phyloP scores from a whole-genome alignment of 1,140 invertebrate species.

The Phocides pigmalion region DNA sequence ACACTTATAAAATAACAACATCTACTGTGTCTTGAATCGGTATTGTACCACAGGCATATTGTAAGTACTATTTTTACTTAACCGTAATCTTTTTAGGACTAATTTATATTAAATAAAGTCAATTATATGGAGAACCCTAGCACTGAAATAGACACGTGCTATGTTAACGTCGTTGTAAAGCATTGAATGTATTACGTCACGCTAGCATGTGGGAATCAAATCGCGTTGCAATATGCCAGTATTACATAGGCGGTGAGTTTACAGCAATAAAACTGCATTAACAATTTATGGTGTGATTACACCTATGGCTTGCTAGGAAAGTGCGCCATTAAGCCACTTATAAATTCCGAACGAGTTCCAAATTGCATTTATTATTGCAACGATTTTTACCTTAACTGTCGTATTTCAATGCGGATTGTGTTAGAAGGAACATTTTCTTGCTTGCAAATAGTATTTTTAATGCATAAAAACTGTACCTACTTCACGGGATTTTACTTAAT shows the following conservation, averaged over 20 bases:
- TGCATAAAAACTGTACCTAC: background rate
- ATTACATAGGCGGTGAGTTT: slow-evolving; percentile 26
- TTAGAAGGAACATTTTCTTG: slow-evolving; percentile 1
- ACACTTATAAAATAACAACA: no score
- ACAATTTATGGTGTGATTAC: slow-evolving; percentile 31
- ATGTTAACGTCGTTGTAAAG: slow-evolving; percentile 3
- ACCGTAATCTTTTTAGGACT: no score
- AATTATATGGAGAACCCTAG: background rate
- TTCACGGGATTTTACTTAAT: background rate
- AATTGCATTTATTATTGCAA: slow-evolving; percentile 5
- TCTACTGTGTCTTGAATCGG: no score
- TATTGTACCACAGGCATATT: no score
- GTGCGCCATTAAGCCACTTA: slow-evolving; percentile 27
- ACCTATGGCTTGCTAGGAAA: slow-evolving; percentile 7
- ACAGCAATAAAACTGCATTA: slow-evolving; percentile 31
- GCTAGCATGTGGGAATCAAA: slow-evolving; percentile 12
- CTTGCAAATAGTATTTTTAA: background rate
- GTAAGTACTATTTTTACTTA: no score
- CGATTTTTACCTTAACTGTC: background rate
- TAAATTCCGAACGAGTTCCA: slow-evolving; percentile 20
- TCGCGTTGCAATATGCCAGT: slow-evolving; percentile 2
- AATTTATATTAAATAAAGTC: no score
- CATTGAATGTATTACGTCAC: slow-evolving; percentile 23
- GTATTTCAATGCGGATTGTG: slow-evolving; percentile 4
- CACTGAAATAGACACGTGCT: slow-evolving; percentile 1